Base-by-base conservation (phyloP, 2,113 vertebrate genomes). In the Passer montanus region DNA sequence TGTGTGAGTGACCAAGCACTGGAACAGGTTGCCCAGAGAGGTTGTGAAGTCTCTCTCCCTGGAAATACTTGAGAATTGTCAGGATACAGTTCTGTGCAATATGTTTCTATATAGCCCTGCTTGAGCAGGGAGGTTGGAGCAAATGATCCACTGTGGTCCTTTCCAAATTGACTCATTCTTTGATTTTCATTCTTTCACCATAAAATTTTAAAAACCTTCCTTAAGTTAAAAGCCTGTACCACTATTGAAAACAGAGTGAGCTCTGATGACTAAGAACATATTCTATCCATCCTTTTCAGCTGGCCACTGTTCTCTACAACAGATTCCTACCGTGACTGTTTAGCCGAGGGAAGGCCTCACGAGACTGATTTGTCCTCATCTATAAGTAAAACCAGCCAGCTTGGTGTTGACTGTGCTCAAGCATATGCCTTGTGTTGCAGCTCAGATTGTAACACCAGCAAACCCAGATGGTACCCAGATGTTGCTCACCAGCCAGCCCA, bases 341-440 rank as follows among this genome's bases (percentile, higher is more conserved):
- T 23, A 87, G 73, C 31, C 37, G 77, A 62, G 28, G 53, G 67
- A 47, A 91, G 22, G 33, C 74, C 70, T 81, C 35, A 62, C 0
- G 0, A 74, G 26, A 39, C 8, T 26, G 10, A 55, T 82, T 74
- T 89, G 47, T 81, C 46, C 60, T 89, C 39, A 47, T 60, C 15
- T 58, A 2, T 53, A 81, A 87, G 43, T 78, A 91, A 84, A 92
- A 77, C 17, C 58, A 80, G 44, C 19, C 72, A 80, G 41, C n/a
- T 66, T 86, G 37, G 26, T 69, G 46, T 3, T 73, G 31, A 46
- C 72, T 77, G 26, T 66, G 20, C 33, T 80, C 24, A 80, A 69
- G 47, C 0, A 0, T 27, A 26, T 39, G 46, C 59, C n/a, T 77
- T 60, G 1, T 1, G 37, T 33, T 74, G 50, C 59, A 86, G 72